A percentile compares a stretch with the other conserved stretches of the same genome.
Conservation (phyloP, 2,113 vertebrate genomes). For the Progne subis region DNA sequence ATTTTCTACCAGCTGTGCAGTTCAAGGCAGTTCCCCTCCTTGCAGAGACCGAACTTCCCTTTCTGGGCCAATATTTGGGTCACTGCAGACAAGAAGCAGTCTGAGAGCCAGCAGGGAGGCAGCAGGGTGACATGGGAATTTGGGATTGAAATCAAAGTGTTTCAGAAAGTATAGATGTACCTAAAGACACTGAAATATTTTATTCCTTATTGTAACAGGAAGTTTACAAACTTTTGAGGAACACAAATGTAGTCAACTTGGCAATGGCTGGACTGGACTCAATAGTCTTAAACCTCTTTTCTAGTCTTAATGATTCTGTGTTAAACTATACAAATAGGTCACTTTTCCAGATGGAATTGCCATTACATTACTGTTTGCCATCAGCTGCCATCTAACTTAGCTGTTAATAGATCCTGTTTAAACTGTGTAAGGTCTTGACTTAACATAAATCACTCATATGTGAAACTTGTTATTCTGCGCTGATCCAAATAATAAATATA, state of each 20-base stretch:
- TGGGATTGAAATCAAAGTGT: background rate
- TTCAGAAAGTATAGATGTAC: background rate
- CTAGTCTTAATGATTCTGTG: background rate
- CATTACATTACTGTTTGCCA: background rate
- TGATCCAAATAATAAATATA: slow-evolving; percentile 16
- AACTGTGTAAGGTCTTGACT: background rate
- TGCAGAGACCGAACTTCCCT: background rate
- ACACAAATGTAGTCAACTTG: background rate
- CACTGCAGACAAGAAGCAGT: background rate
- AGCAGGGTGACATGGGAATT: background rate
- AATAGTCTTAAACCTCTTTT: background rate
- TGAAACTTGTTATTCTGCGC: background rate
- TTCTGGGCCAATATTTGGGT: background rate
- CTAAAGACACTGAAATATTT: background rate
- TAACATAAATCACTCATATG: background rate
- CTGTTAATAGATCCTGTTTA: background rate
- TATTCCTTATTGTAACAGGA: background rate
- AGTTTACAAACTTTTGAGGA: background rate
- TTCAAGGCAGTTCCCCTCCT: background rate
- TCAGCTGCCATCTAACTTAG: background rate
- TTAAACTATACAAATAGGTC: background rate
- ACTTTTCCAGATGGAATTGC: background rate
- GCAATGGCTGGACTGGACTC: background rate
- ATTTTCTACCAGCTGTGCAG: background rate
- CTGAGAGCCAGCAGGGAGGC: background rate